Evolutionary conservation across 2,113 vertebrate genomes (phyloP).

Genomic region (Alosa alosa): DNA sequence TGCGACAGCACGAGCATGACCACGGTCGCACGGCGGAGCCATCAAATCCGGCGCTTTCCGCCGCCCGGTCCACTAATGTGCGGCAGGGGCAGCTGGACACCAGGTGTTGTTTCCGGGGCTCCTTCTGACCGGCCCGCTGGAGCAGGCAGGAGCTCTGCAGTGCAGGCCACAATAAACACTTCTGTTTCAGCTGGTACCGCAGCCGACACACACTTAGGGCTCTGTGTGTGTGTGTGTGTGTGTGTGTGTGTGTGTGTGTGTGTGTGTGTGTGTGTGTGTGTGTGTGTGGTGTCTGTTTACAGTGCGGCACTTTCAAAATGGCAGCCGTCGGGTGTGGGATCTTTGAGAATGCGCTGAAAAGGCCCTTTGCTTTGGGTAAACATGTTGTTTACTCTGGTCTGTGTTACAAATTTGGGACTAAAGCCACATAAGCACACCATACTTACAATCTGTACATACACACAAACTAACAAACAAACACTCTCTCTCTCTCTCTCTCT

Average conservation of each 20-base stretch:
- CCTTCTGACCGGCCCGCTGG: neutral
- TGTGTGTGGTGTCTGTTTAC: slow-evolving; percentile 20
- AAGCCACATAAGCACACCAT: neutral
- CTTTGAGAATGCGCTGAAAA: slow-evolving; percentile 39
- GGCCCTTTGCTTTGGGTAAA: slow-evolving; percentile 60
- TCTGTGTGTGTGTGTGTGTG: neutral
- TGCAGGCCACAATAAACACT: slow-evolving; percentile 7
- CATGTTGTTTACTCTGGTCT: slow-evolving; percentile 63
- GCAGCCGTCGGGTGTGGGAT: slow-evolving; percentile 34
- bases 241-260: slow-evolving; percentile 14
- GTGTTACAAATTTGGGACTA: slow-evolving; percentile 15
- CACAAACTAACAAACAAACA: slow-evolving; percentile 13
- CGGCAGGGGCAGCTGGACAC: neutral
- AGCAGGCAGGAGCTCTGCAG: neutral
- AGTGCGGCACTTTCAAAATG: slow-evolving; percentile 12
- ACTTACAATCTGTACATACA: neutral
- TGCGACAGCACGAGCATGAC: too few relatives aligned
- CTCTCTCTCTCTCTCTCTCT: too few relatives aligned
- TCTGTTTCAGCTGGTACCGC: neutral
- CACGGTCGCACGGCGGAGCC: neutral
- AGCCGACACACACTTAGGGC: slow-evolving; percentile 15
- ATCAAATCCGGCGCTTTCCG: neutral
- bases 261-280: neutral
- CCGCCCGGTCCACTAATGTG: neutral
- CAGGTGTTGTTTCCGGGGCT: neutral